phyloP scores from a whole-genome alignment of 2,113 vertebrate species.

The Apteryx mantelli region DNA sequence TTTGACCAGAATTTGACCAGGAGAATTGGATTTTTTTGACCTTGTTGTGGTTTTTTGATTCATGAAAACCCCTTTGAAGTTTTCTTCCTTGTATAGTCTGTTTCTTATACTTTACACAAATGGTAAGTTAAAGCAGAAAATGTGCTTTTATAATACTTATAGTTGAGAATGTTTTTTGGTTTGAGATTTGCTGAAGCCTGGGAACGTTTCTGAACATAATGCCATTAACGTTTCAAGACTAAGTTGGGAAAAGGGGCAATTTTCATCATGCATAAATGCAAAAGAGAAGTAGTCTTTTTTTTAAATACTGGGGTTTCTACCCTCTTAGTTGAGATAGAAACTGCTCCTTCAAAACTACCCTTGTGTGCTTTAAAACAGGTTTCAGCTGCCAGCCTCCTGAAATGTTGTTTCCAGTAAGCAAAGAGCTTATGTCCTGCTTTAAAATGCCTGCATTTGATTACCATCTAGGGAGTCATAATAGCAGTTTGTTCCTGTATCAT shows the following conservation, averaged over 20 bases:
- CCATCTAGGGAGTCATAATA: accelerated
- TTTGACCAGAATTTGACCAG: no score
- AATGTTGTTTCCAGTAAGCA: not conserved
- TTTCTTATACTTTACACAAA: not conserved
- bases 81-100: not conserved
- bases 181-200: not conserved
- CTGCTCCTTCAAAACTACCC: not conserved
- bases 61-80: not conserved
- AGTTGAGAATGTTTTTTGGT: not conserved
- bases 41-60: not conserved
- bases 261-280: not conserved
- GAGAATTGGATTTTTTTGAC: not conserved
- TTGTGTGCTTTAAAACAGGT: not conserved
- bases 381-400: not conserved
- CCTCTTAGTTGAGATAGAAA: not conserved
- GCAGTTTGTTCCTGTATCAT: not conserved
- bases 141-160: not conserved
- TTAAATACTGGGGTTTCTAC: not conserved
- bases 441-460: not conserved
- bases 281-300: not conserved
- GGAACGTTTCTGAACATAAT: not conserved
- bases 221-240: not conserved
- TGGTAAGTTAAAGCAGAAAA: not conserved
- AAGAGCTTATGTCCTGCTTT: not conserved
- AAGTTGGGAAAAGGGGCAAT: no score